A percentile compares a stretch with the other conserved stretches of the same genome.
Conservation (phyloP, 1,140 invertebrate genomes). For the Drosophila biarmipes region DNA sequence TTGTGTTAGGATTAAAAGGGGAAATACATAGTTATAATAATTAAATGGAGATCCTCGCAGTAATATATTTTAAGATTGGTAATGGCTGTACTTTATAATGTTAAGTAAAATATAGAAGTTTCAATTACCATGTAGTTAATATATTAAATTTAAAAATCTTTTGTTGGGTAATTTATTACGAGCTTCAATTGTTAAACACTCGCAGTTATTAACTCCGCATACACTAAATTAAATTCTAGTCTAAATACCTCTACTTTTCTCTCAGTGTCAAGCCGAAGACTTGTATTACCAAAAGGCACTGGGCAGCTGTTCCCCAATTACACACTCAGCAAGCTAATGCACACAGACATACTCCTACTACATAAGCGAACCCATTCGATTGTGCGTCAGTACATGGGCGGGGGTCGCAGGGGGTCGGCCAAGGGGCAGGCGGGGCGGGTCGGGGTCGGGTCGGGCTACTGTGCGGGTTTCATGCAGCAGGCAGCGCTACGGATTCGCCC, state of each 20-base stretch:
- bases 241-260: slow-evolving; percentile 1
- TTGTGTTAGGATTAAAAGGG: too few relatives aligned
- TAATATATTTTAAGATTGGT: too few relatives aligned
- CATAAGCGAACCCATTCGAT: slow-evolving; percentile 41
- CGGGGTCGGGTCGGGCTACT: slow-evolving; percentile 15
- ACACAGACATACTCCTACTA: slow-evolving; percentile 26
- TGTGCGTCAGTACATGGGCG: slow-evolving; percentile 51
- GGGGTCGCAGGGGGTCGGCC: background rate
- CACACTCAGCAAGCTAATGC: slow-evolving; percentile 29
- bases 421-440: background rate
- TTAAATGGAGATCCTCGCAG: too few relatives aligned
- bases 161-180: too few relatives aligned
- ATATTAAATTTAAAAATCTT: background rate
- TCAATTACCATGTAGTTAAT: background rate
- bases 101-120: too few relatives aligned
- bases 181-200: too few relatives aligned
- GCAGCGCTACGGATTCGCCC: slow-evolving; percentile 30
- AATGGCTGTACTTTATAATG: too few relatives aligned
- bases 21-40: too few relatives aligned
- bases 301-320: slow-evolving; percentile 65
- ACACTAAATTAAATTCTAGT: background rate
- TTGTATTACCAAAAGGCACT: slow-evolving; percentile 17
- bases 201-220: too few relatives aligned
- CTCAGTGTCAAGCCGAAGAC: slow-evolving; percentile 1
- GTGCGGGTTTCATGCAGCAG: slow-evolving; percentile 48